A percentile compares a stretch with the other conserved stretches of the same genome.
Conservation (phyloP, 2,113 vertebrate genomes). For the Zosterops borbonicus region DNA sequence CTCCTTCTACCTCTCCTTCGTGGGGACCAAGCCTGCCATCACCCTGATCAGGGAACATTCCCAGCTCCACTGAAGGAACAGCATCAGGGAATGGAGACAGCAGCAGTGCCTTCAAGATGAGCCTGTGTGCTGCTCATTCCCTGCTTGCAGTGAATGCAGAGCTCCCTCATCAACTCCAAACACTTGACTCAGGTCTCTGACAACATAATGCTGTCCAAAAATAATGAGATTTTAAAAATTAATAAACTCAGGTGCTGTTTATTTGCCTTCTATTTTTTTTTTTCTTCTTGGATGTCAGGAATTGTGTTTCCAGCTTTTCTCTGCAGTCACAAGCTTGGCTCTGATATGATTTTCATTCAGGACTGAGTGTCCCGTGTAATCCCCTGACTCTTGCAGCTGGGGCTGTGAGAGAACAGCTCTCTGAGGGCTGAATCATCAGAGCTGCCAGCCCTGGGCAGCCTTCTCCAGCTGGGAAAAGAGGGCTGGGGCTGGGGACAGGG, state of each 20-base stretch:
- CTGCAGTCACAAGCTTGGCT: slow-evolving; percentile 17
- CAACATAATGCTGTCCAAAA: slow-evolving; percentile 33
- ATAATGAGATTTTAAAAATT: slow-evolving; percentile 70
- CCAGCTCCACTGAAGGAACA: neutral
- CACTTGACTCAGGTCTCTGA: slow-evolving; percentile 18
- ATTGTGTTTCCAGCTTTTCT: slow-evolving; percentile 1
- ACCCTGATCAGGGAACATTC: neutral
- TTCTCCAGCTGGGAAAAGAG: neutral
- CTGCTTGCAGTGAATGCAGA: neutral
- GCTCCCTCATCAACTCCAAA: neutral
- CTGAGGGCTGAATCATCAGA: neutral
- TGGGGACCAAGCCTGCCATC: neutral
- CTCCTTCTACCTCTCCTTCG: neutral
- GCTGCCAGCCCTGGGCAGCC: neutral
- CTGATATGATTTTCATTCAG: slow-evolving; percentile 32
- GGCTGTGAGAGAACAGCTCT: neutral
- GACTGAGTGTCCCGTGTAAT: neutral
- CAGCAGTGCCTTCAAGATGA: neutral
- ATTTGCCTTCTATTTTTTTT: neutral
- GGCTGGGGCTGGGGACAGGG: neutral
- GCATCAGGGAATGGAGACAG: neutral
- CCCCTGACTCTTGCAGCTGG: slow-evolving; percentile 29
- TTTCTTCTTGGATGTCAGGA: neutral
- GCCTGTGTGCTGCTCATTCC: neutral
- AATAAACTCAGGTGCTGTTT: slow-evolving; percentile 43